phyloP scores from a whole-genome alignment of 2,113 vertebrate genomes.

The Glaucomys volans region DNA sequence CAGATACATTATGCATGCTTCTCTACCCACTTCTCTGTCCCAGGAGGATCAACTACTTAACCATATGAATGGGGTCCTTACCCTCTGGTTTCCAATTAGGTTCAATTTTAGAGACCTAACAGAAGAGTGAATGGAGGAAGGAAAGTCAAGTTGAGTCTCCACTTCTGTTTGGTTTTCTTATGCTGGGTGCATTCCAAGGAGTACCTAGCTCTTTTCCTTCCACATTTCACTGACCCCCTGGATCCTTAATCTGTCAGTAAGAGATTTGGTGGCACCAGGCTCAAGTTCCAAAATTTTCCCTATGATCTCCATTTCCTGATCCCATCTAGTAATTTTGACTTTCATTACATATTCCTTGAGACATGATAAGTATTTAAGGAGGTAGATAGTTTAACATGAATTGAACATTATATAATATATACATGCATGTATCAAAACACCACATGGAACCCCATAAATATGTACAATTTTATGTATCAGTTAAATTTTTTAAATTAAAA shows the following conservation, averaged over 20 bases:
- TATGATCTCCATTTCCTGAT: not conserved
- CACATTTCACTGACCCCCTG: not conserved
- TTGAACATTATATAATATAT: not conserved
- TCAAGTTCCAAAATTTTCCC: not conserved
- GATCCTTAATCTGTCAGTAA: not conserved
- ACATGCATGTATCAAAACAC: not conserved
- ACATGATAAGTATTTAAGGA: not conserved
- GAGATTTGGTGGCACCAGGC: not conserved
- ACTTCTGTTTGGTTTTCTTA: not conserved
- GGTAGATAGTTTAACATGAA: not conserved
- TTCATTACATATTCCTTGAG: slow-evolving; percentile 5
- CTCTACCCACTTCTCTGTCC: not conserved
- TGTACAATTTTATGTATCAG: not conserved
- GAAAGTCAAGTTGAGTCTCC: not conserved
- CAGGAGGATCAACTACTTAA: not conserved
- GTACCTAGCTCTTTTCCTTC: not conserved
- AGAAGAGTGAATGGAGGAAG: not conserved
- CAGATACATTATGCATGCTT: not conserved
- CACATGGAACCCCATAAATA: not conserved
- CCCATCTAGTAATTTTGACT: not conserved
- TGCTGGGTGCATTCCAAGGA: not conserved
- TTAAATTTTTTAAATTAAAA: not conserved
- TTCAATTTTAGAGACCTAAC: not conserved
- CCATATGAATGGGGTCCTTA: not conserved
- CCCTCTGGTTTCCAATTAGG: not conserved